Evolutionary conservation across 1,140 invertebrate genomes (phyloP).

Genomic region (Calosoma granatense): DNA sequence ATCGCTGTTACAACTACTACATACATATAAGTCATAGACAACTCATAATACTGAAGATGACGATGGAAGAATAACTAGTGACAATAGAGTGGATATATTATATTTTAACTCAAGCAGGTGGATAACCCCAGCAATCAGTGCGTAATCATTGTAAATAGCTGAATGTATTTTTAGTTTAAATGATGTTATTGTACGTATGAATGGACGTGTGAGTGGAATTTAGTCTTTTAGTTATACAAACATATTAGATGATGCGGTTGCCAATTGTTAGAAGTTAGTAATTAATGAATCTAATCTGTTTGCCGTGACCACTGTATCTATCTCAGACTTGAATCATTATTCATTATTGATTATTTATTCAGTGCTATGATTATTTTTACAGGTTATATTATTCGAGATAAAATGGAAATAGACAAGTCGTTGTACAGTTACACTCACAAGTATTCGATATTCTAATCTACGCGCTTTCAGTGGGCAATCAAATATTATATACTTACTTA

Average conservation of each 20-base stretch:
- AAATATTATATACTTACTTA: constrained; percentile 1
- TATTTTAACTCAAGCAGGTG: neutral
- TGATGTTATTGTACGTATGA: no score
- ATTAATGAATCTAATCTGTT: neutral
- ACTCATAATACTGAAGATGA: neutral
- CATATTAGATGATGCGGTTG: neutral
- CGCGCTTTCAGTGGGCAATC: constrained; percentile 4
- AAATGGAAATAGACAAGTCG: neutral
- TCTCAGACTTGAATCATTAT: no score
- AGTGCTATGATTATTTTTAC: no score
- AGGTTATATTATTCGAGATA: no score
- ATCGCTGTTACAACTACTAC: neutral
- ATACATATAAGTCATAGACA: neutral
- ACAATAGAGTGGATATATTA: neutral
- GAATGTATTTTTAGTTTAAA: neutral
- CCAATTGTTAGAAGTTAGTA: no score
- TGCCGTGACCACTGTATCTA: neutral
- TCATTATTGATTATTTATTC: no score
- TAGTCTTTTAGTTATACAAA: no score
- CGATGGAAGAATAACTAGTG: no score
- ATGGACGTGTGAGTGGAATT: no score
- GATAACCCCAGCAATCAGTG: neutral
- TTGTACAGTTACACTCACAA: neutral
- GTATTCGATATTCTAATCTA: neutral
- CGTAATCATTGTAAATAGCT: neutral